A percentile compares a stretch with the other conserved stretches of the same genome.
Conservation (phyloP, 2,888 invertebrate species). For the Argyra leucocephala region DNA sequence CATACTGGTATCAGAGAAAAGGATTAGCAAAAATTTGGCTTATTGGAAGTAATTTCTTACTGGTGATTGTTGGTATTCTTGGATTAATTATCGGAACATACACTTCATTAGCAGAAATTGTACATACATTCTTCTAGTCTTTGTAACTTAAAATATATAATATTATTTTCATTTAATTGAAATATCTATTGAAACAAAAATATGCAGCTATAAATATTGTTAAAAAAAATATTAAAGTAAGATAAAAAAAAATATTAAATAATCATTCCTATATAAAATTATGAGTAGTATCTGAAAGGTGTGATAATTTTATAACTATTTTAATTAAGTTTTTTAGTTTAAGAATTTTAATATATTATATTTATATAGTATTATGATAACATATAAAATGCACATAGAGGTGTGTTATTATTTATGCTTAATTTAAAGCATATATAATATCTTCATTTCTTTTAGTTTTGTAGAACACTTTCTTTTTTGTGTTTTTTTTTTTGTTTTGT, state of each 20-base stretch:
- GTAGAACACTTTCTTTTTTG: too few relatives aligned
- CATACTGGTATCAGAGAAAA: slow-evolving; percentile 62
- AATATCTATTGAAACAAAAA: neutral
- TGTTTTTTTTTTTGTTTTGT: too few relatives aligned
- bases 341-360: neutral
- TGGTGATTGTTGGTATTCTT: slow-evolving; percentile 56
- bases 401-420: too few relatives aligned
- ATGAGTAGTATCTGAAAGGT: neutral
- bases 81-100: slow-evolving; percentile 62
- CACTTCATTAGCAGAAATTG: slow-evolving; percentile 57
- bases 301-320: neutral
- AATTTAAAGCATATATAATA: too few relatives aligned
- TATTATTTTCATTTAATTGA: neutral
- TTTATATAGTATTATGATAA: too few relatives aligned
- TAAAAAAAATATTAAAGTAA: neutral
- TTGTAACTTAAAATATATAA: neutral
- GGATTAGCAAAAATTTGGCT: slow-evolving; percentile 50
- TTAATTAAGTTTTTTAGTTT: neutral
- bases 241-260: neutral
- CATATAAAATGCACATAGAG: too few relatives aligned
- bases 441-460: too few relatives aligned
- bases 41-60: slow-evolving; percentile 52
- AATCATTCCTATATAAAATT: neutral
- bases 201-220: neutral
- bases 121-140: slow-evolving; percentile 46